A percentile compares a stretch with the other conserved stretches of the same genome.
These are phyloP conservation scores for Pogonus chalceus DNA, from an alignment of 1,140 invertebrate genomes.

Conservation along the genomic window DNA sequence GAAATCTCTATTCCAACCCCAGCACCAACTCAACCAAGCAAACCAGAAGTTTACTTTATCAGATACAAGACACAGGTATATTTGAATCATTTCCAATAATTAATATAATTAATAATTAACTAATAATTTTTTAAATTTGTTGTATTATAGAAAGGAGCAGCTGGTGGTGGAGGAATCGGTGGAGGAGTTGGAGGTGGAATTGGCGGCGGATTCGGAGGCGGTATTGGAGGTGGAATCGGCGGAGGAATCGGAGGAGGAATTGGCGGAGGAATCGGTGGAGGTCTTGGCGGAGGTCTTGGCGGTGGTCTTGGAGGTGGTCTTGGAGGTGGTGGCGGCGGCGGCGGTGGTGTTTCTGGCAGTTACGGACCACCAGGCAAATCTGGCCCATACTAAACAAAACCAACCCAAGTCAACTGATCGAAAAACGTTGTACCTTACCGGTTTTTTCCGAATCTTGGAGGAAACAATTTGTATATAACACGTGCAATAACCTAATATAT, in stretches of 20 bases:
- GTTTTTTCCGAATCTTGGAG: neutral
- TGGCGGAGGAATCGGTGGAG: slow-evolving; percentile 21
- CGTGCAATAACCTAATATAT: slow-evolving; percentile 12
- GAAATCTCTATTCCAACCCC: slow-evolving; percentile 67
- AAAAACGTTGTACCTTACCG: neutral
- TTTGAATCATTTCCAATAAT: neutral
- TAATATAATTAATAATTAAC: neutral
- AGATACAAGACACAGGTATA: slow-evolving; percentile 71
- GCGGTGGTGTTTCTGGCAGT: slow-evolving; percentile 20
- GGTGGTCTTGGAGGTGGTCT: slow-evolving; percentile 16
- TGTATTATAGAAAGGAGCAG: slow-evolving; percentile 34
- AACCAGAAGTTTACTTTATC: slow-evolving; percentile 81
- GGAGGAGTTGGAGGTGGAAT: slow-evolving; percentile 31
- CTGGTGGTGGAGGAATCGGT: slow-evolving; percentile 29
- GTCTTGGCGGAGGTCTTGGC: slow-evolving; percentile 22
- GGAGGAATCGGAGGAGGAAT: slow-evolving; percentile 24
- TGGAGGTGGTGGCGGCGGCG: slow-evolving; percentile 24
- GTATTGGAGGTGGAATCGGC: slow-evolving; percentile 23
- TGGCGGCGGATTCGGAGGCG: slow-evolving; percentile 26
- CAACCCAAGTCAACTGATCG: neutral
- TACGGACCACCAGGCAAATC: slow-evolving; percentile 16
- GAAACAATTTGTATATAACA: slow-evolving; percentile 7
- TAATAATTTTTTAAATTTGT: neutral
- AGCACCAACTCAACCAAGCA: slow-evolving; percentile 69
- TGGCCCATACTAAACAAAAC: slow-evolving; percentile 10